Base-by-base conservation (phyloP, 2,113 vertebrate genomes). In the Nothobranchius kuhntae region DNA sequence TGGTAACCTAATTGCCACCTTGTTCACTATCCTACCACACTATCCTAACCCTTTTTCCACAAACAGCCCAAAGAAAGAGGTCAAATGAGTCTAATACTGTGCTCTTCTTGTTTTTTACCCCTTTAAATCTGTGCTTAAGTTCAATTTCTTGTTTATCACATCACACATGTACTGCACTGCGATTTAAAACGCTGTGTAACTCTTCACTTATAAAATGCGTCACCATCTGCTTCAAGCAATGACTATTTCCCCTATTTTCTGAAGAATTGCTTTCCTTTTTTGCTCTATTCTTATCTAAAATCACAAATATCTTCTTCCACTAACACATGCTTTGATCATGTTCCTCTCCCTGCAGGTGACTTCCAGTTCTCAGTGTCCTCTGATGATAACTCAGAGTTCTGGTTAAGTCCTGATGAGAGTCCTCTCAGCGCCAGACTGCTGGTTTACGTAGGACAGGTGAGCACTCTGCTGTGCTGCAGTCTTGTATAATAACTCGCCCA, bases 351-450 rank as follows among this genome's bases (percentile, higher is more conserved):
- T 26, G 0, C 78, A 99, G 98, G 96, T 40, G 97, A 99, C 38
- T 95, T 98, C 91, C 97, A 99, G 93, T 99, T 99, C 87, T 96
- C 96, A 0, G 94, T 99, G 79, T 96, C 97, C 0, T 99, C 98
- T 0, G 98, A 99, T 26, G 98, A 99, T 92, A 99, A 99, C 77
- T 98, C 98, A 0, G 98, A 99, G 90, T 95, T 99, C 88, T 99
- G 98, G 98, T 92, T 99, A 78, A 98, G 98, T 87, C 88, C 93
- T 0, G 95, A 96, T 0, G 96, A 98, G 78, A 96, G 90, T 24
- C 96, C 96, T 0, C 92, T 96, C 45, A 96, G 94, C 0, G 93
- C 94, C 73, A 92, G 93, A 10, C 93, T 99, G 57, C 86, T 94
- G 21, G 96, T 96, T 0, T 98, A 93, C 1, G 97, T 99, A 60